These are phyloP conservation scores for Geophilus truncorum DNA, from an alignment of 2,888 invertebrate species.

Conservation along the genomic window DNA sequence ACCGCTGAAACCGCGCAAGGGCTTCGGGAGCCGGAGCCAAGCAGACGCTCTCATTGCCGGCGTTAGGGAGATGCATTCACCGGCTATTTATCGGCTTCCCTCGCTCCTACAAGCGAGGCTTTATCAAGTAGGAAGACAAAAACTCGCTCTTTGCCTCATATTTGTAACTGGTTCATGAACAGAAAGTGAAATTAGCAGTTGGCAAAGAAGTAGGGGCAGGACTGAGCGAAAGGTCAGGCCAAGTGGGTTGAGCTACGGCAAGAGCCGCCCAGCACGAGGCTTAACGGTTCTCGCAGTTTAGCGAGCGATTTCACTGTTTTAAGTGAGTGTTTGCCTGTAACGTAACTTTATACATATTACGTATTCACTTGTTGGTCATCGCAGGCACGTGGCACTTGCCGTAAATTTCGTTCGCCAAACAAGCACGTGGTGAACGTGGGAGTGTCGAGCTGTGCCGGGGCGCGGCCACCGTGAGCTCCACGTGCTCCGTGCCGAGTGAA, in stretches of 20 bases:
- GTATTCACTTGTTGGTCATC: background rate
- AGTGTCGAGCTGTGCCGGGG: constrained; percentile 10
- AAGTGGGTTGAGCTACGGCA: constrained; percentile 12
- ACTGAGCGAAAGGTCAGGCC: constrained; percentile 14
- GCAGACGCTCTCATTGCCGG: background rate
- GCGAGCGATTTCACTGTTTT: background rate
- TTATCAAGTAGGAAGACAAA: background rate
- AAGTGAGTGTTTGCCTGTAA: background rate
- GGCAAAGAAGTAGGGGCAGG: background rate
- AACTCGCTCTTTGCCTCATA: background rate
- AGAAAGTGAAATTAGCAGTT: background rate
- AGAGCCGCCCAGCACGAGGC: constrained; percentile 14
- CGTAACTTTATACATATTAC: background rate
- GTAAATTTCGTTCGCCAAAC: background rate
- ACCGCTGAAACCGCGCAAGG: background rate
- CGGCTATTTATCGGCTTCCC: background rate
- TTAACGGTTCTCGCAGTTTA: background rate
- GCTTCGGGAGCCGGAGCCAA: background rate
- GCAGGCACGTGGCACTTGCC: background rate
- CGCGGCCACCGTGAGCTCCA: constrained; percentile 23
- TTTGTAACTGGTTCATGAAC: background rate
- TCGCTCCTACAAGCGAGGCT: background rate
- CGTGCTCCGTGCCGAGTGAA: constrained; percentile 12
- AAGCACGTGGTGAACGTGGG: constrained; percentile 19
- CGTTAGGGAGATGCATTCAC: background rate